Evolutionary conservation across 2,113 vertebrate genomes (phyloP), one percentile per base, ranked within the genome.

Genomic region (Ceuthmochares aereus): DNA sequence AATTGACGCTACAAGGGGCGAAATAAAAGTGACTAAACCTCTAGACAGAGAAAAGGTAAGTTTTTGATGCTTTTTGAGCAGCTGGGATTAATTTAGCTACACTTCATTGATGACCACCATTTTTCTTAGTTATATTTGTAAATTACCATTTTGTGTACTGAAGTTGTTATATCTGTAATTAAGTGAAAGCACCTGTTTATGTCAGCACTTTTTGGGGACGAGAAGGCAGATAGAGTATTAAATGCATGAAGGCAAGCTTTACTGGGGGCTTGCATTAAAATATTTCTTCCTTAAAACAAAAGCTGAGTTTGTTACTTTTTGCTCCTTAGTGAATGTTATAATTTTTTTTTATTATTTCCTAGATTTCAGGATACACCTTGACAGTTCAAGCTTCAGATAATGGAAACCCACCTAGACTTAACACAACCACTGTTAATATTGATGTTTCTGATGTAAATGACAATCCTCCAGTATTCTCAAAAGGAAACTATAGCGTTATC

Each of bases 401-500:
- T 9, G 99, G 99, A 69, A 97, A 62, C 37, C 99, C 98, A 3
- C 96, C 98, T 59, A 98, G 98, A 78, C 96, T 97, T 94, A 99
- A 98, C 97, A 99, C 96, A 3, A 97, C 98, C 58, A 97, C 98
- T 6, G 98, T 99, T 96, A 99, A 99, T 97, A 99, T 99, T 12
- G 99, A 99, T 90, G 99, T 99, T 94, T 99, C 99, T 3, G 99
- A 99, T 58, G 98, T 99, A 95, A 99, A 99, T 16, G 99, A 99
- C 97, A 99, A 99, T 64, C 98, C 99, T 5, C 99, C 99, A 0
- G 74, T 99, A 59, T 99, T 99, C 98, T 99, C 99, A 85, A 98
- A 98, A 96, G 99, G 97, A 77, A 99, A 99, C 97, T 99, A 99
- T 96, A 99, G 98, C 43, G 96, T 99, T 74, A 99, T 99, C 94